Evolutionary conservation across 2,888 invertebrate genomes (phyloP), one percentile per base, ranked within the genome.

Genomic region (Dasysyrphus tricinctus): DNA sequence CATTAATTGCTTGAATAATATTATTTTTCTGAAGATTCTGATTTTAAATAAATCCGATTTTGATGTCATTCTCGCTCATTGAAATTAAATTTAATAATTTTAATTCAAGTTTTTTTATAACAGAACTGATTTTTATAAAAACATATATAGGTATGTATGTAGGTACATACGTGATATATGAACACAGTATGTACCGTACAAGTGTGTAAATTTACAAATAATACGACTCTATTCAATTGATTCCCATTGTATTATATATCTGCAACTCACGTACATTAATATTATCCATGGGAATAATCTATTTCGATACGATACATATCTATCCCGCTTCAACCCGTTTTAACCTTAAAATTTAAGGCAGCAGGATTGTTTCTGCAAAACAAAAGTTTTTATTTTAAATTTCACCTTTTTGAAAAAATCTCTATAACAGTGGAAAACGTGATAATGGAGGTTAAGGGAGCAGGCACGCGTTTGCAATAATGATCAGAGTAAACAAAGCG

Each of bases 401-500:
- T 19, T 19, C 3, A 39, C 19, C 39, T 19, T 61, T 37, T 16
- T 37, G 0, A 7, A 39, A n/a, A 61, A 37, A 39, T 61, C 39
- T 24, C 19, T 61, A 39, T 24, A 19, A 39, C 19, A 14, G 37
- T 39, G 39, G 59, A 11, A 39, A 37, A 37, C 37, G 16, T 59
- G 59, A 59, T 59, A 37, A 16, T 59, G 19, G n/a, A 59, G 16
- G 12, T 16, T 72, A 14, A 32, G 19, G 44, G 24, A 32, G 56
- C 32, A 73, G 29, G 29, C 69, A 69, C 61, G 32, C 61, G 24
- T 63, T 37, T 59, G 8, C 4, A 16, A 56, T 65, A 7, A 47
- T 16, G 63, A 72, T 79, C 44, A 57, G 29, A 29, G 14, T 14
- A 59, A 77, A 67, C 69, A 49, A 37, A 56, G 19, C 37, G 59